Conservation (phyloP, 2,113 vertebrate genomes). For the Atherinomorus stipes region DNA sequence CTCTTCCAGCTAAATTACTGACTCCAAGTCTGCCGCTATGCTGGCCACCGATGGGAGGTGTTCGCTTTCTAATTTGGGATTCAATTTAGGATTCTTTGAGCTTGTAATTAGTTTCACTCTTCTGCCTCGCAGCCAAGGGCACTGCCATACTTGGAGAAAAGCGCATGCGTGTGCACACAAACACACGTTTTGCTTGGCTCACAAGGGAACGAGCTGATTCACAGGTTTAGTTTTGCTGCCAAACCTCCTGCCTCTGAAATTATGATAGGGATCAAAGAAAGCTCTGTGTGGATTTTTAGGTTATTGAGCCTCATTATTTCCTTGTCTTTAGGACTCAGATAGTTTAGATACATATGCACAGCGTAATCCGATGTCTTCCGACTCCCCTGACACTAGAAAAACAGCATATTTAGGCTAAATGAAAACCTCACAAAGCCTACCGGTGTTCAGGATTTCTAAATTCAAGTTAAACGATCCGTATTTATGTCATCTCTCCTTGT, state of each 20-base stretch:
- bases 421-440: background rate
- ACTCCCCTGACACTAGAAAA: background rate
- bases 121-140: constrained; percentile 65
- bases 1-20: constrained; percentile 64
- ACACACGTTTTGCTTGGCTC: constrained; percentile 25
- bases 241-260: background rate
- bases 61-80: constrained; percentile 79
- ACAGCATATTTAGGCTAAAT: background rate
- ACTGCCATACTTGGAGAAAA: constrained; percentile 17
- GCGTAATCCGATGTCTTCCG: background rate
- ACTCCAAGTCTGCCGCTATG: constrained; percentile 48
- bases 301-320: background rate
- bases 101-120: constrained; percentile 74
- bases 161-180: constrained; percentile 21
- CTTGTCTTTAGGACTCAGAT: constrained; percentile 1
- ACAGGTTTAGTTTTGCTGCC: constrained; percentile 6
- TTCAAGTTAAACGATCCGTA: background rate
- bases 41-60: constrained; percentile 67
- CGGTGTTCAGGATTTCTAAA: constrained; percentile 3
- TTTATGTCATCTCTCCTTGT: constrained; percentile 9
- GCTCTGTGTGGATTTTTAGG: background rate
- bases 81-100: constrained; percentile 72
- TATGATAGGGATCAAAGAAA: background rate
- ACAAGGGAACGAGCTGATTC: background rate
- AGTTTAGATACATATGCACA: background rate